phyloP scores from a whole-genome alignment of 2,797 vertebrate genomes.

The Syngnathus rostellatus region DNA sequence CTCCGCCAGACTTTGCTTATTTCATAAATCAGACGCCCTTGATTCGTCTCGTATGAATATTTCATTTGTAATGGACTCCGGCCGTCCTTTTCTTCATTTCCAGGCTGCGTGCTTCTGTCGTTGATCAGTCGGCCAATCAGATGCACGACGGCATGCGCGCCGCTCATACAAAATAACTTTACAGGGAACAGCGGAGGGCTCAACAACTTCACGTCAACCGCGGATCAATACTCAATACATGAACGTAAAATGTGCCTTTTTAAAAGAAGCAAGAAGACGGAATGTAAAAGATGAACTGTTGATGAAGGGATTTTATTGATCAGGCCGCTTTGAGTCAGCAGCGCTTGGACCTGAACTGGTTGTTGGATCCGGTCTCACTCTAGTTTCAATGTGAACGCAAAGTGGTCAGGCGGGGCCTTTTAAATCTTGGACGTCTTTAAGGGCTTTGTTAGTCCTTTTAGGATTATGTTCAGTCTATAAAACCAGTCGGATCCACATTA shows the following conservation, averaged over 20 bases:
- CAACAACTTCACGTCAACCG: neutral
- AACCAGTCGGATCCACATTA: conserved; percentile 10
- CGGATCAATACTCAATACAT: neutral
- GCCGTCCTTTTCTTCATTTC: neutral
- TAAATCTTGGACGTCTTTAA: neutral
- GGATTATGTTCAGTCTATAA: neutral
- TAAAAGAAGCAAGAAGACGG: neutral
- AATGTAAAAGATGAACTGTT: neutral
- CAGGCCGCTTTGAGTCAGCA: neutral
- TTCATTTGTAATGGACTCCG: conserved; percentile 1
- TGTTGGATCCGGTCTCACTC: neutral
- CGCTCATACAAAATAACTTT: neutral
- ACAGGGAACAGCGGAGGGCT: neutral
- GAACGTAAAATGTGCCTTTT: neutral
- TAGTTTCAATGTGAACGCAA: neutral
- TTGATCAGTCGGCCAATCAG: neutral
- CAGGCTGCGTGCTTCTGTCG: neutral
- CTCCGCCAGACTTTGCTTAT: conserved; percentile 34
- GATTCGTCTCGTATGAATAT: conserved; percentile 10
- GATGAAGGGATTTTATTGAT: neutral
- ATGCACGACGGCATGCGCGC: neutral
- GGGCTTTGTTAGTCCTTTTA: neutral
- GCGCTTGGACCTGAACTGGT: neutral
- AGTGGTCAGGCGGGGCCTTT: neutral
- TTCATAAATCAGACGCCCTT: conserved; percentile 43